Evolutionary conservation across 2,888 invertebrate species (phyloP).

Genomic region (Chaetogeoica ovagalla): DNA sequence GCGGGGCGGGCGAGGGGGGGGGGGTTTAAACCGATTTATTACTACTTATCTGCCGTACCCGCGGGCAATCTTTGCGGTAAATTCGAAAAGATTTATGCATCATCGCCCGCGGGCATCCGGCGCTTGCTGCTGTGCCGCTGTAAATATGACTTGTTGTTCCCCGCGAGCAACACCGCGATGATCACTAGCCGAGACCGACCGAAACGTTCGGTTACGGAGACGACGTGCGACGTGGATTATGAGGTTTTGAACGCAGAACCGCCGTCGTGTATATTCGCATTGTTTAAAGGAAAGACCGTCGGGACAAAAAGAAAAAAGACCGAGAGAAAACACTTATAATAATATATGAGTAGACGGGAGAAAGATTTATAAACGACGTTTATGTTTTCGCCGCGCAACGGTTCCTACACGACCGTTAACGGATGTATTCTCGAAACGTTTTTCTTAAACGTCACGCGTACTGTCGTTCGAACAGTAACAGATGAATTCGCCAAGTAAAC

Average conservation of each 20-base stretch:
- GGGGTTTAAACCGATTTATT: constrained; percentile 35
- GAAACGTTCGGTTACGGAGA: constrained; percentile 23
- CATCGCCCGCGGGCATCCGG: background rate
- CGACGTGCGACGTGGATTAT: constrained; percentile 32
- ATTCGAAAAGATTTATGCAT: constrained; percentile 40
- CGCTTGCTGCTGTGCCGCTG: background rate
- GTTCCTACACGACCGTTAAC: background rate
- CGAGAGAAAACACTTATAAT: too few relatives aligned
- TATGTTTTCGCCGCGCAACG: background rate
- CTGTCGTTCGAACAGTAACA: too few relatives aligned
- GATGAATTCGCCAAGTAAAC: too few relatives aligned
- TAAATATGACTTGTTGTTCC: too few relatives aligned
- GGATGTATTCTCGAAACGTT: background rate
- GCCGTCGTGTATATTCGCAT: background rate
- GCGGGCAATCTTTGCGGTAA: constrained; percentile 13
- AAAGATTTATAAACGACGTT: constrained; percentile 5
- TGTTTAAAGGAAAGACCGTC: constrained; percentile 28
- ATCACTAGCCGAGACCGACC: background rate
- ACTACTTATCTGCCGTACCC: constrained; percentile 36
- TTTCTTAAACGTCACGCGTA: too few relatives aligned
- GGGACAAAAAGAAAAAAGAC: background rate
- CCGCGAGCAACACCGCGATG: background rate
- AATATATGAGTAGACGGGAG: background rate
- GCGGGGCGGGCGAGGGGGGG: too few relatives aligned
- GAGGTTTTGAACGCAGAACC: constrained; percentile 18